Evolutionary conservation across 2,113 vertebrate genomes (phyloP), one percentile per base, ranked within the genome.

Genomic region (Theropithecus gelada): DNA sequence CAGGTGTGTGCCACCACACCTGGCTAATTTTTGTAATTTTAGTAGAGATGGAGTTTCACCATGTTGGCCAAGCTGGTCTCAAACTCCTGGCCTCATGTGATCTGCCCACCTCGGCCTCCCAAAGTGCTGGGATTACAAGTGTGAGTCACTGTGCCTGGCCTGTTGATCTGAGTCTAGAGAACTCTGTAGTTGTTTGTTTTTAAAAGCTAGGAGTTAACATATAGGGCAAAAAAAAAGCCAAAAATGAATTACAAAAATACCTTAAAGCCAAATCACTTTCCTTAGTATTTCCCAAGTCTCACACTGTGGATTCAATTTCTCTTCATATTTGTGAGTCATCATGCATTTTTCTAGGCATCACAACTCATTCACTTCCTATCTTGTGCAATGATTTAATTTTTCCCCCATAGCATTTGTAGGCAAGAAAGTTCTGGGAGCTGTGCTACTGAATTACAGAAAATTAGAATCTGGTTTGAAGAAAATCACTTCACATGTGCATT

Each of bases 371-470:
- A 50, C 68, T 90, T 98, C 96, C 95, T 32, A 89, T 52, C 52
- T 97, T 55, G 94, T 57, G 48, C 97, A 90, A n/a, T 79, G 84
- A 95, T 80, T 84, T 78, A 43, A 59, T 90, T 79, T 92, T 76
- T 5, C 38, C 10, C 32, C 38, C 22, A 25, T 23, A 86, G 83
- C 68, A 95, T 86, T 86, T 50, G 3, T 85, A 96, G 86, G 75
- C 84, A 92, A 93, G 70, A 93, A 89, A 96, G 81, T 96, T 95
- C 80, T 97, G 38, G 30, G 88, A 95, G 90, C 90, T 96, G 94
- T 97, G 87, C 59, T 96, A 82, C 32, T 90, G 81, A 96, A 97
- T 96, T 97, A 97, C 12, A 90, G 80, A 96, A 95, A 96, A 96
- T 92, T 82, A 94, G 95, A 92, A 94, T 96, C 85, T 90, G 78